Percentiles rank a stretch among this genome's conserved stretches.
phyloP scores from a whole-genome alignment of 2,797 vertebrate genomes.

The Discoglossus pictus region DNA sequence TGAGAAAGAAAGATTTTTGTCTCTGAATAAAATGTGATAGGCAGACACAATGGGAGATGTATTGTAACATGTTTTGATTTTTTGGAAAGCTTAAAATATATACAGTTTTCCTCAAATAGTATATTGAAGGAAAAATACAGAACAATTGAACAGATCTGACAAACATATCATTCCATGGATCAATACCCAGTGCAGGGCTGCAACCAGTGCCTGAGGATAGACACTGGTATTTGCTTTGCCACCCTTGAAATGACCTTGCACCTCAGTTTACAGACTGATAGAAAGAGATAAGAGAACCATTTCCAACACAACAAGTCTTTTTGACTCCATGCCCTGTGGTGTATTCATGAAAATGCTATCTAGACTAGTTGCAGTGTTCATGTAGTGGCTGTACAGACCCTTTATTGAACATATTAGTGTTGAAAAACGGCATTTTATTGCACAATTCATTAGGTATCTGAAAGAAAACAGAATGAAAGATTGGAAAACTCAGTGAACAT shows the following conservation, averaged over 20 bases:
- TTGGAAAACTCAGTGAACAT: too few species aligned
- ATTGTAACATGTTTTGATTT: slow-evolving; percentile 5
- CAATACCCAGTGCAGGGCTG: slow-evolving; percentile 35
- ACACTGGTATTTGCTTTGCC: slow-evolving; percentile 39
- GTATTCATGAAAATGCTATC: slow-evolving; percentile 18
- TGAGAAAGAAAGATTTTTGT: too few species aligned
- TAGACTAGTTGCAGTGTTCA: too few species aligned
- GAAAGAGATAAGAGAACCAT: slow-evolving; percentile 30
- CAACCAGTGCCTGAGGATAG: slow-evolving; percentile 38
- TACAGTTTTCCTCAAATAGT: slow-evolving; percentile 34
- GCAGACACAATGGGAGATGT: slow-evolving; percentile 34
- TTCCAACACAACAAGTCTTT: slow-evolving; percentile 31
- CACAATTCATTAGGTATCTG: too few species aligned
- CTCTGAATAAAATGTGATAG: slow-evolving; percentile 18
- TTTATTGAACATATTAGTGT: too few species aligned
- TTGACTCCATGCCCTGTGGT: slow-evolving; percentile 36
- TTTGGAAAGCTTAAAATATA: slow-evolving; percentile 31
- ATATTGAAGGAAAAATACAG: slow-evolving; percentile 26
- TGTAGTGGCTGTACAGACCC: slow-evolving; percentile 1
- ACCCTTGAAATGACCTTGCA: slow-evolving; percentile 47
- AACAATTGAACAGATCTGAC: slow-evolving; percentile 36
- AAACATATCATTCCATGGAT: slow-evolving; percentile 34
- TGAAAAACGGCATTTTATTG: too few species aligned
- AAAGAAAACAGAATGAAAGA: too few species aligned
- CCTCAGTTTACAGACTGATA: slow-evolving; percentile 46